Percentiles rank a stretch among this genome's conserved stretches.
Conservation (phyloP, 2,888 invertebrate genomes). For the Zootermopsis nevadensis region DNA sequence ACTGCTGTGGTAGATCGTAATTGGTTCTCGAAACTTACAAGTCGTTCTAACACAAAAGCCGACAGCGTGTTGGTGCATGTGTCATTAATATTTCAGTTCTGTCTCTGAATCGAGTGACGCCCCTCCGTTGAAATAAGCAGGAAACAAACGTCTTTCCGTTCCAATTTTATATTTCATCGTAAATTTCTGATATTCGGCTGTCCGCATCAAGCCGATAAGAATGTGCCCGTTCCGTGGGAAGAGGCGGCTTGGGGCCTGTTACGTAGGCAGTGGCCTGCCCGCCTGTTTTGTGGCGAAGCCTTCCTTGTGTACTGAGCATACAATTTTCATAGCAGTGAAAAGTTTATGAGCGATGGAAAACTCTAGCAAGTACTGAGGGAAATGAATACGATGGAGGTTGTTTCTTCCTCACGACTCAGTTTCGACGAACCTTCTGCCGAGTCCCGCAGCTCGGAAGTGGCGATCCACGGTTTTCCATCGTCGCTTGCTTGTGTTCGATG, state of each 20-base stretch:
- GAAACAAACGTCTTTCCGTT: background rate
- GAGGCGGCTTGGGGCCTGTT: background rate
- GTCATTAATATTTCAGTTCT: background rate
- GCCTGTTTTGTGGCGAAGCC: too few species aligned
- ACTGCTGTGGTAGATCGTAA: too few species aligned
- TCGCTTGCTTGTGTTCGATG: too few species aligned
- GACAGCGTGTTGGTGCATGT: too few species aligned
- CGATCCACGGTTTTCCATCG: too few species aligned
- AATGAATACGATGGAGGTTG: background rate
- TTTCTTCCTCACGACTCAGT: background rate
- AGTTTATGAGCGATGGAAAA: constrained; percentile 38
- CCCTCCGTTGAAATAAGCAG: background rate
- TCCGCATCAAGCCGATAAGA: background rate
- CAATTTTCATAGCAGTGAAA: constrained; percentile 42
- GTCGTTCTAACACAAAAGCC: too few species aligned
- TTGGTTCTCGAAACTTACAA: too few species aligned
- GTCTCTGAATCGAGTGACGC: background rate
- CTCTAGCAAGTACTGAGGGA: background rate
- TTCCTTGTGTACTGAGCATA: constrained; percentile 13
- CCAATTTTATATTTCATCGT: background rate
- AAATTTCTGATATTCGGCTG: background rate
- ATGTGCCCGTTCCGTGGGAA: background rate
- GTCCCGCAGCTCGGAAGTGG: too few species aligned
- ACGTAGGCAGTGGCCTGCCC: background rate
- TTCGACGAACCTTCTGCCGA: too few species aligned